Base-by-base conservation (phyloP, 1,140 invertebrate species). In the Scaptodrosophila lebanonensis region DNA sequence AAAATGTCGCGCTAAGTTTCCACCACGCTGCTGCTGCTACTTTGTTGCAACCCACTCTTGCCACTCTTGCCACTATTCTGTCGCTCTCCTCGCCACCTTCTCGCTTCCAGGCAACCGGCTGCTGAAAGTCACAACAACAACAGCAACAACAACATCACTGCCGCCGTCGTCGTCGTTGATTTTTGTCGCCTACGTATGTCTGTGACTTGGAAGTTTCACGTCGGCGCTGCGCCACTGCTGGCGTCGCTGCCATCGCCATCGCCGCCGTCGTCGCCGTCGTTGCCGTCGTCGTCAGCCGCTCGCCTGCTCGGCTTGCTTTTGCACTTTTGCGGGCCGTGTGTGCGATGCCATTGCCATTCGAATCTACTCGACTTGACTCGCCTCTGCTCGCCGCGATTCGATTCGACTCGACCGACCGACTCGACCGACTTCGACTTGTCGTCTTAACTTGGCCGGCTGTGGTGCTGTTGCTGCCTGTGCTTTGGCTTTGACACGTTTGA, bases 401-500 rank as follows among this genome's bases (percentile, higher is more conserved):
- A 3, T 25, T 25, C 22, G 22, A 4, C 3, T 25, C 22, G 22
- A 8, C 22, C n/a, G 22, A 25, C 22, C 3, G 22, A 3, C 3
- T 8, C 22, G 8, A 25, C 22, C 22, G 52, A 66, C 58, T 62
- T 66, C 50, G 64, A 66, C 64, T 66, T 65, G 66, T 57, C 52
- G 60, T 75, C 69, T 75, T 75, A 71, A 59, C 70, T 64, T 59
- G 66, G 63, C 33, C 49, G 36, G 58, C 57, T 57, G 48, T 53
- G 75, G 65, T 68, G 61, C 67, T 75, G 72, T 62, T 25, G 22
- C 66, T 77, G 58, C 59, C 52, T 66, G 62, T 65, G 64, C 75
- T 63, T 76, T 68, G 66, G 62, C 66, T 76, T 71, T 72, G 72
- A 76, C 75, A 68, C 66, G 62, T 61, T 62, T 73, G 72, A 66